Evolutionary conservation across 2,113 vertebrate genomes (phyloP).

Genomic region (Aspiorhynchus laticeps): DNA sequence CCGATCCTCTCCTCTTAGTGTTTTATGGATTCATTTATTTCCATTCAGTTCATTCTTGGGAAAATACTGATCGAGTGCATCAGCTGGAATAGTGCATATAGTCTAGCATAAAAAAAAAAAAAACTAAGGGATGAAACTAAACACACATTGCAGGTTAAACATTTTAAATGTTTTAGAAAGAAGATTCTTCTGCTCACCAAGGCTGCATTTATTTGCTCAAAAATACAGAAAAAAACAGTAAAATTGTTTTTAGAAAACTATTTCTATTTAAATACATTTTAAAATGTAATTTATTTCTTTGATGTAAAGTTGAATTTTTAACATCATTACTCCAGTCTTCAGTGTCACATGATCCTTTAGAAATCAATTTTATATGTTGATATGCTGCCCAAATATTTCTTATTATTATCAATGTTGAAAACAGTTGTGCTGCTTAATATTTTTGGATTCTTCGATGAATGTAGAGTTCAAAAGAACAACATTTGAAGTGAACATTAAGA

Average conservation of each 20-base stretch:
- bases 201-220: neutral
- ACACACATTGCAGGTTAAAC: neutral
- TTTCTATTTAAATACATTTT: neutral
- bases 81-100: neutral
- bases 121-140: neutral
- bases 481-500: neutral
- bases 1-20: slow-evolving; percentile 30
- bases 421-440: neutral
- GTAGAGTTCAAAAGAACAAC: neutral
- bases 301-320: neutral
- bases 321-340: neutral
- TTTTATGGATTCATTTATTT: slow-evolving; percentile 31
- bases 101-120: neutral
- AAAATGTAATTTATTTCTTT: neutral
- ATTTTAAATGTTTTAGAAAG: neutral
- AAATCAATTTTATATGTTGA: neutral
- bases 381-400: neutral
- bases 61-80: neutral
- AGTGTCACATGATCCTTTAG: neutral
- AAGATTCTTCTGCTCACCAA: neutral
- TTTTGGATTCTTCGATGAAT: neutral
- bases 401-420: neutral
- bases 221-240: neutral
- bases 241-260: too few relatives aligned
- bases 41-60: neutral